Percentiles rank a stretch among this genome's conserved stretches.
phyloP scores from a whole-genome alignment of 2,113 vertebrate genomes.

The Erinaceus europaeus region DNA sequence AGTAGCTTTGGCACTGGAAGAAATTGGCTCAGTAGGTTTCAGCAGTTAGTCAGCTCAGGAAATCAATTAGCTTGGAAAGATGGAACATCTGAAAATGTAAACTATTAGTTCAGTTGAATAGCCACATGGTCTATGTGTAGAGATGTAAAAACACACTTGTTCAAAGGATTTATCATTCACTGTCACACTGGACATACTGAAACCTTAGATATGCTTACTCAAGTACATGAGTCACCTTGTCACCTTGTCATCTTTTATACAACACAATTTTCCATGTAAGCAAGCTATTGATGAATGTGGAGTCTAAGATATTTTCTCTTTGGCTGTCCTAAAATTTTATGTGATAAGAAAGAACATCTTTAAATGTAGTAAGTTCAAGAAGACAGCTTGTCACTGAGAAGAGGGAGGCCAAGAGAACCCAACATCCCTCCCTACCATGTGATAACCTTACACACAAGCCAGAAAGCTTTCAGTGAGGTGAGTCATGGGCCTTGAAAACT shows the following conservation, averaged over 20 bases:
- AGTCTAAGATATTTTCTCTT: constrained; percentile 44
- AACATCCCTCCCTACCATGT: not conserved
- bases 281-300: constrained; percentile 64
- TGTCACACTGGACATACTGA: constrained; percentile 4
- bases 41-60: constrained; percentile 51
- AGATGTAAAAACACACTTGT: constrained; percentile 48
- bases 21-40: constrained; percentile 36
- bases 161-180: constrained; percentile 47
- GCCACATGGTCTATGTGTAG: constrained; percentile 49
- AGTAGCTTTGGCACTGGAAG: constrained; percentile 50
- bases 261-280: constrained; percentile 43
- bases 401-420: constrained; percentile 4
- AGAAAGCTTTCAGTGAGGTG: not conserved
- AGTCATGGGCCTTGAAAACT: constrained; percentile 35
- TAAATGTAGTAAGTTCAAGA: constrained; percentile 24
- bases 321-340: constrained; percentile 46
- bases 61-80: constrained; percentile 56
- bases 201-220: constrained; percentile 46
- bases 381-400: not conserved
- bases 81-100: constrained; percentile 55
- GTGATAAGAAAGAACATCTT: constrained; percentile 56
- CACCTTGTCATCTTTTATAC: no score
- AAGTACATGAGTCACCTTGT: constrained; percentile 66
- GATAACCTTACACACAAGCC: not conserved
- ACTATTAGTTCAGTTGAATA: constrained; percentile 48